Conservation (phyloP, 2,888 invertebrate species). For the Cinara cedri region DNA sequence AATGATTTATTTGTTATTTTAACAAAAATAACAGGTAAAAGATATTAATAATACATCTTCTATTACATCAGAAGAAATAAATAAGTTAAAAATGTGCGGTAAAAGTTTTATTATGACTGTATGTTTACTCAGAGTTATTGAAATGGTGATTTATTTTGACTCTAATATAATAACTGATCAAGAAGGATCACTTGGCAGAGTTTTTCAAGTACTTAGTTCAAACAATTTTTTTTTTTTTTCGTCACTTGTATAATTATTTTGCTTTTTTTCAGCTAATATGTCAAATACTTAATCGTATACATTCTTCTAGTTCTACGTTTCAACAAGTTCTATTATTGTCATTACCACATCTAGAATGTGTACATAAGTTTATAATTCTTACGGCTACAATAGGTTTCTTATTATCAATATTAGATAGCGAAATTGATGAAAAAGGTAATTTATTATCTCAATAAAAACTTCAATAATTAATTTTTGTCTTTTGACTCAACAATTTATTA, state of each 20-base stretch:
- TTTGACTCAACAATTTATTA: background rate
- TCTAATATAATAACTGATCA: conserved; percentile 31
- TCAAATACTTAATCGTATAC: conserved; percentile 45
- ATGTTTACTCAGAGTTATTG: conserved; percentile 43
- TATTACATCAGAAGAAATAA: background rate
- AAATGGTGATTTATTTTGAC: conserved; percentile 46
- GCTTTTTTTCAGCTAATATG: conserved; percentile 34
- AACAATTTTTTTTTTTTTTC: background rate
- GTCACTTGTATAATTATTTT: background rate
- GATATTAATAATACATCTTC: background rate
- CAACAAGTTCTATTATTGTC: background rate
- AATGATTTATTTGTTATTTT: too few species aligned
- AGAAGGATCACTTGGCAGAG: conserved; percentile 40
- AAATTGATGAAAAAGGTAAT: conserved; percentile 30
- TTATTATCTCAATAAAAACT: background rate
- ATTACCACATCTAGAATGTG: conserved; percentile 11
- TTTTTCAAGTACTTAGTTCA: conserved; percentile 21
- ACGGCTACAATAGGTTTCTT: conserved; percentile 25
- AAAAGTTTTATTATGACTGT: conserved; percentile 24
- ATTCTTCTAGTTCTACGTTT: conserved; percentile 40
- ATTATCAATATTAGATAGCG: conserved; percentile 8
- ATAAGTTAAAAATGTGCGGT: conserved; percentile 36
- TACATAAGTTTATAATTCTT: conserved; percentile 42
- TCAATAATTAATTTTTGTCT: too few species aligned
- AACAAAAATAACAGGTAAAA: background rate